Percentiles rank a stretch among this genome's conserved stretches.
These are phyloP conservation scores for Copidosoma floridanum DNA, from an alignment of 1,140 invertebrate genomes.

Conservation along the genomic window DNA sequence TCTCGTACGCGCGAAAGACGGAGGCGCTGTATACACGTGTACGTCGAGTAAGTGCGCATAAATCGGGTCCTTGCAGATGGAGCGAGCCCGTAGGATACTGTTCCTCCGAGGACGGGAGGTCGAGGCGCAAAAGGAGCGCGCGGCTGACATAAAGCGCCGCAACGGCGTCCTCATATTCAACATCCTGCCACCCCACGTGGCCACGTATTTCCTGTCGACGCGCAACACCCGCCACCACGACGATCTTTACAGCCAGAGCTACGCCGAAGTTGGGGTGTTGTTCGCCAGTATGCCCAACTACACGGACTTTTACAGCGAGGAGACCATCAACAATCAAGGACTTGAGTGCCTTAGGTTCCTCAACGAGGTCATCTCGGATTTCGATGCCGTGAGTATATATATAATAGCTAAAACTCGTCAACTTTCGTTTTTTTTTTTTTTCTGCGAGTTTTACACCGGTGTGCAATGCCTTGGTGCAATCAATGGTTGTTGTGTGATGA, in stretches of 20 bases:
- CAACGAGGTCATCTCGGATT: slow-evolving; percentile 98
- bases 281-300: slow-evolving; percentile 96
- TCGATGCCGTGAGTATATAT: slow-evolving; percentile 86
- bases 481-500: too few relatives aligned
- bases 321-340: slow-evolving; percentile 94
- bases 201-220: slow-evolving; percentile 86
- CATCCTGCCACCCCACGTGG: slow-evolving; percentile 85
- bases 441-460: too few relatives aligned
- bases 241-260: slow-evolving; percentile 91
- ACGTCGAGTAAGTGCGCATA: slow-evolving; percentile 1
- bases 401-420: too few relatives aligned
- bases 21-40: too few relatives aligned
- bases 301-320: slow-evolving; percentile 91
- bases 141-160: slow-evolving; percentile 79
- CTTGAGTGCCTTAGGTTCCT: slow-evolving; percentile 93
- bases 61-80: slow-evolving; percentile 60
- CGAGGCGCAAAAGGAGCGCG: slow-evolving; percentile 78
- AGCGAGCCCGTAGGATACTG: slow-evolving; percentile 73
- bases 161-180: slow-evolving; percentile 89
- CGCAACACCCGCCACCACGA: slow-evolving; percentile 78
- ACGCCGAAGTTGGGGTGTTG: slow-evolving; percentile 86
- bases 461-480: too few relatives aligned
- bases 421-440: too few relatives aligned
- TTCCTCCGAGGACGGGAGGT: slow-evolving; percentile 75
- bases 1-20: too few relatives aligned